A percentile compares a stretch with the other conserved stretches of the same genome.
phyloP scores from a whole-genome alignment of 2,888 invertebrate species.

The Ophion ventricosus region DNA sequence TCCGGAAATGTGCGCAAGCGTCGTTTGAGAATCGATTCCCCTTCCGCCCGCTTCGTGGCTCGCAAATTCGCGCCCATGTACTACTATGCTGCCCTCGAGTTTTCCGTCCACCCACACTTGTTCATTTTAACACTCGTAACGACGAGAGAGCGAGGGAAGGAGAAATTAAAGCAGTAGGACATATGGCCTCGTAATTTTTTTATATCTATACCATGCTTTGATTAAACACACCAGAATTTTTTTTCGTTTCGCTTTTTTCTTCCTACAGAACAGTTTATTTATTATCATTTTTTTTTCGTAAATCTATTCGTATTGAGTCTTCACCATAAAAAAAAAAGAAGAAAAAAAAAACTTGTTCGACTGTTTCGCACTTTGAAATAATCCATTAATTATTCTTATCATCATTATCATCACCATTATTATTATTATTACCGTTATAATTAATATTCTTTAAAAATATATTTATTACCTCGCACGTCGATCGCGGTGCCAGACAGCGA shows the following conservation, averaged over 20 bases:
- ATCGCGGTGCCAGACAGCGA: conserved; percentile 95
- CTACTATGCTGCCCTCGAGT: neutral
- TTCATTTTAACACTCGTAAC: neutral
- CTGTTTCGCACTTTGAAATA: no score
- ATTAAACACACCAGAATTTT: neutral
- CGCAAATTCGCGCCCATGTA: neutral
- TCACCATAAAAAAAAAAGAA: neutral
- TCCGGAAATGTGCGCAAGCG: conserved; percentile 77
- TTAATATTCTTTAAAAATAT: neutral
- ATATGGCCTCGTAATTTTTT: neutral
- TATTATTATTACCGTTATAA: neutral
- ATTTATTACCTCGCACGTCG: conserved; percentile 89
- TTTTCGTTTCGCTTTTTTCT: neutral
- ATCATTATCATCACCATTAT: neutral
- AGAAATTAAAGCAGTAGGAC: neutral
- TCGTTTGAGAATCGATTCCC: conserved; percentile 80
- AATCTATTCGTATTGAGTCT: neutral
- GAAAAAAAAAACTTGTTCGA: no score
- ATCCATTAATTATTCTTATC: no score
- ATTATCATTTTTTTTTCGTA: neutral
- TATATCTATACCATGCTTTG: neutral
- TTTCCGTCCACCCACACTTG: neutral
- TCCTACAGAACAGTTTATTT: neutral
- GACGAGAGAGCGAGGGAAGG: neutral
- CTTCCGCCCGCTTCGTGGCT: conserved; percentile 70